A percentile compares a stretch with the other conserved stretches of the same genome.
Evolutionary conservation across 2,113 vertebrate species (phyloP).

Genomic region (Pterocles orientalis): DNA sequence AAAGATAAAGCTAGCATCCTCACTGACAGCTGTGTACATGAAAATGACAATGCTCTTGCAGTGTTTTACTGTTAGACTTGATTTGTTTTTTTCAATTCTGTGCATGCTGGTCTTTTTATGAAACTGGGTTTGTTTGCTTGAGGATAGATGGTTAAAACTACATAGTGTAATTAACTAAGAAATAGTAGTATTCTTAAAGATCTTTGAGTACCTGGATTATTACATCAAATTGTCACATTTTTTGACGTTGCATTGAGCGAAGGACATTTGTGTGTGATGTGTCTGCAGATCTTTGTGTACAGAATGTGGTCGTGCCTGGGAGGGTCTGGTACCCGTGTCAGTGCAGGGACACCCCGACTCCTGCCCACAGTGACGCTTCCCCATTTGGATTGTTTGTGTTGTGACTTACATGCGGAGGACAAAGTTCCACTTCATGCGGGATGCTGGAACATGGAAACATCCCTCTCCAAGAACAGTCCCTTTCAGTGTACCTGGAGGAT

Average conservation of each 20-base stretch:
- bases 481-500: neutral
- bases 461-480: neutral
- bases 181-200: neutral
- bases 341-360: neutral
- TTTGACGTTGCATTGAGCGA: neutral
- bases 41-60: neutral
- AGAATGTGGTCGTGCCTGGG: neutral
- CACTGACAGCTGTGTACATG: neutral
- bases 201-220: neutral
- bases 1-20: neutral
- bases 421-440: neutral
- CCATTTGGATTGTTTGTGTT: neutral
- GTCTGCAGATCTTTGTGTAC: neutral
- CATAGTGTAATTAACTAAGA: neutral
- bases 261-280: neutral
- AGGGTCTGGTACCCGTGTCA: fast-evolving
- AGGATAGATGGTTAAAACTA: neutral
- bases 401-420: too few relatives aligned
- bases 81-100: neutral
- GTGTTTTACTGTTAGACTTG: neutral
- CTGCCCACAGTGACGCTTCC: neutral
- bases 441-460: neutral
- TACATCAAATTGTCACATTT: fast-evolving
- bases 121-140: neutral
- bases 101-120: neutral